These are phyloP conservation scores for Odontothrips loti DNA, from an alignment of 2,888 invertebrate species.

Conservation along the genomic window DNA sequence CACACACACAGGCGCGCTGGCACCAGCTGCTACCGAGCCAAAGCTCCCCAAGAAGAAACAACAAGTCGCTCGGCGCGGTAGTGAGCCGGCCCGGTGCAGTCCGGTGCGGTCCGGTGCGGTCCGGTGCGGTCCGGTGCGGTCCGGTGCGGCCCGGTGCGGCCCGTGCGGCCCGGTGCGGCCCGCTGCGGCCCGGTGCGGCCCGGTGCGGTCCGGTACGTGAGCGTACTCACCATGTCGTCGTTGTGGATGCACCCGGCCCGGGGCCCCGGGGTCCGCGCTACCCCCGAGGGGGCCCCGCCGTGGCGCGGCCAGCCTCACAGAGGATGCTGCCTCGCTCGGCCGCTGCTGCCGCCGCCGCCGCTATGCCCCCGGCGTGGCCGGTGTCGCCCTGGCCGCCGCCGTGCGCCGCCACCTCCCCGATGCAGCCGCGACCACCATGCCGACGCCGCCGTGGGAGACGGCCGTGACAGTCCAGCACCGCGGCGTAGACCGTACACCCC, in stretches of 20 bases:
- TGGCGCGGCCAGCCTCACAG: not conserved
- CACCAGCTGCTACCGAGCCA: no score
- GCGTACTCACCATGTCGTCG: not conserved
- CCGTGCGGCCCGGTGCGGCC: no score
- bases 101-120: no score
- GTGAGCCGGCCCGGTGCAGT: no score
- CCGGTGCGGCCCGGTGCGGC: no score
- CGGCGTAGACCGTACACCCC: not conserved
- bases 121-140: no score
- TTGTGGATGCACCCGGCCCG: not conserved
- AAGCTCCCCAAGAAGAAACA: no score
- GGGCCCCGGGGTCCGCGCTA: not conserved
- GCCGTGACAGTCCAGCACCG: not conserved
- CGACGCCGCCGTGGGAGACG: not conserved
- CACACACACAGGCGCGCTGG: no score
- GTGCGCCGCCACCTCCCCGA: not conserved
- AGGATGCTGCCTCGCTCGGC: not conserved
- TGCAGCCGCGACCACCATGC: not conserved
- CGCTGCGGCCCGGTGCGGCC: no score
- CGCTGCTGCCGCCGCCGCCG: not conserved
- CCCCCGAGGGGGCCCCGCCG: not conserved
- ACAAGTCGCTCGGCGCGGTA: no score
- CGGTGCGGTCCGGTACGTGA: no score
- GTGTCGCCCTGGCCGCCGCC: not conserved
- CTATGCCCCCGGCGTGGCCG: not conserved